Evolutionary conservation across 2,113 vertebrate genomes (phyloP), one percentile per base, ranked within the genome.

Genomic region (Equus quagga): DNA sequence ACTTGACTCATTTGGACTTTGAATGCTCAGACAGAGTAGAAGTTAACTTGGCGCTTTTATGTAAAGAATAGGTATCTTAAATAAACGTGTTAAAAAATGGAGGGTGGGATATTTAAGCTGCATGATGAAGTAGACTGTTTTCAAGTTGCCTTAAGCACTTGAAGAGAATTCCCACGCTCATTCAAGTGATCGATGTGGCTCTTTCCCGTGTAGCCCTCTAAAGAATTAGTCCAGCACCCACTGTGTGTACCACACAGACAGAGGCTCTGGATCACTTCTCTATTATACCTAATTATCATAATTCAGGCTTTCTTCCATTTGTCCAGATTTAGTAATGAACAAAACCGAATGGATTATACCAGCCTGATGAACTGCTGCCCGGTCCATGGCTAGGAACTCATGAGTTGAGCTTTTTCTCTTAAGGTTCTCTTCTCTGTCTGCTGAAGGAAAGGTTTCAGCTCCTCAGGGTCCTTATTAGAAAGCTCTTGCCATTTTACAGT

Each of bases 401-500:
- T 5, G 8, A 44, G 36, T 5, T 0, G 18, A 75, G 23, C 6
- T 33, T 44, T n/a, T 56, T 49, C 41, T 88, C 67, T 33, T 1
- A 12, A 60, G 26, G 81, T 46, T 65, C 51, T 73, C n/a, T 83
- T 18, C 36, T 75, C 18, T 36, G 58, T 49, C 65, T 65, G 24
- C 23, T 26, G 54, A 96, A 91, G 51, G 28, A 62, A 75, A 86
- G 46, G 6, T 81, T 87, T 75, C 75, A 86, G 3, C 69, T 69
- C 90, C 80, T 83, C 46, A 0, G 33, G 65, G 26, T 93, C 44
- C 73, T 64, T n/a, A 69, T 21, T 78, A 67, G 60, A 88, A 91
- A 82, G 76, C 46, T 85, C 81, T 96, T 89, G 83, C 51, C 28
- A 54, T 94, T 80, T 79, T 46, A 36, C n/a, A 82, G 23, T 65